Evolutionary conservation across 2,797 vertebrate species (phyloP).

Genomic region (Calcarius lapponicus): DNA sequence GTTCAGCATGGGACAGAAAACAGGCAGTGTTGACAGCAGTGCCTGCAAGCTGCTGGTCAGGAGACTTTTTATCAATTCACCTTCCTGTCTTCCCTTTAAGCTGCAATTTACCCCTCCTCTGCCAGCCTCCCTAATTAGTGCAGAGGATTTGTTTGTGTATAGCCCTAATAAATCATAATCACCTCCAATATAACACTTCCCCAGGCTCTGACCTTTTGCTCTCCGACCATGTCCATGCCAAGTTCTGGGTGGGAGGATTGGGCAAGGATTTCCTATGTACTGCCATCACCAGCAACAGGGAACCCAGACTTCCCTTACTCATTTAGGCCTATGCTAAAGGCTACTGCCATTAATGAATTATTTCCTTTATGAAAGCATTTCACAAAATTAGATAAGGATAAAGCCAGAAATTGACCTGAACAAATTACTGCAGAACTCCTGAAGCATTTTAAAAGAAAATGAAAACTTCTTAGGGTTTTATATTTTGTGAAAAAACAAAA

Average conservation of each 20-base stretch:
- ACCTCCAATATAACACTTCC: not conserved
- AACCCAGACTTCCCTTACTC: not conserved
- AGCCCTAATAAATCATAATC: constrained; percentile 49
- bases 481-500: not conserved
- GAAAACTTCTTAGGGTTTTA: not conserved
- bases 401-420: not conserved
- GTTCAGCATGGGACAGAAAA: not conserved
- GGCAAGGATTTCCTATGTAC: constrained; percentile 46
- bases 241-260: not conserved
- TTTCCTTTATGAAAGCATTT: constrained; percentile 41
- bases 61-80: not conserved
- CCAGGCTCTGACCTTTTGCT: not conserved
- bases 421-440: not conserved
- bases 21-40: not conserved
- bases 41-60: not conserved
- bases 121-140: constrained; percentile 34
- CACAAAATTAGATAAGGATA: not conserved
- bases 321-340: not conserved
- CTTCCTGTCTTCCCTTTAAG: constrained; percentile 20
- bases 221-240: not conserved
- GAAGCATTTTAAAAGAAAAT: not conserved
- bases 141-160: constrained; percentile 16
- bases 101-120: not conserved
- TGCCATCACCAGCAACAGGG: not conserved
- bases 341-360: not conserved